Conservation (phyloP, 1,140 invertebrate species). For the Temnothorax nylanderi region DNA sequence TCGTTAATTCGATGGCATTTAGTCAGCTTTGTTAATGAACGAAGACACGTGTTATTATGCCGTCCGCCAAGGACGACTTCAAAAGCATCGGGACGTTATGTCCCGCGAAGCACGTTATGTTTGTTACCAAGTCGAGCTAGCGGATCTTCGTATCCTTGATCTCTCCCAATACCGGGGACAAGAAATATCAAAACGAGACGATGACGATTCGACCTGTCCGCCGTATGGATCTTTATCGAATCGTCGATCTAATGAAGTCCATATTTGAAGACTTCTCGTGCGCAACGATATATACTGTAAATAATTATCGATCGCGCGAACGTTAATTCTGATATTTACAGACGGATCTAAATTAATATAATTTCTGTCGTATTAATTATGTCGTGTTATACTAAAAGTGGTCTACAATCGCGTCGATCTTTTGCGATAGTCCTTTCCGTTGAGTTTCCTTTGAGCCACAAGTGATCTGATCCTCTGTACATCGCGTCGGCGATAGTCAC, state of each 20-base stretch:
- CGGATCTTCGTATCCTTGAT: conserved; percentile 6
- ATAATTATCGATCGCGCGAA: conserved; percentile 6
- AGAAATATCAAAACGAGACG: neutral
- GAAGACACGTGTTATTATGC: conserved; percentile 45
- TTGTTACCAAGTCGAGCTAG: conserved; percentile 5
- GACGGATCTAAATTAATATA: neutral
- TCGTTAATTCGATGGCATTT: conserved; percentile 34
- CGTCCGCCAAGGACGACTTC: conserved; percentile 46
- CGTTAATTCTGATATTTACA: conserved; percentile 9
- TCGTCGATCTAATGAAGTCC: neutral
- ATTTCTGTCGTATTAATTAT: neutral
- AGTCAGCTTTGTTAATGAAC: conserved; percentile 55
- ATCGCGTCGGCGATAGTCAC: conserved; percentile 32
- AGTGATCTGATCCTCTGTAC: conserved; percentile 15
- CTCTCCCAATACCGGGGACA: neutral
- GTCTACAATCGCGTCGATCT: neutral
- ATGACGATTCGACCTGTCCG: neutral
- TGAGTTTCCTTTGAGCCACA: neutral
- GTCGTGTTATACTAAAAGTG: neutral
- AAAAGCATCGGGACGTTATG: conserved; percentile 16
- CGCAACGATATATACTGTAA: neutral
- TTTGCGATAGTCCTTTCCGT: neutral
- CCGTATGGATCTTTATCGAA: neutral
- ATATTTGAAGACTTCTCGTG: neutral
- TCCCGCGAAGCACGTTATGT: conserved; percentile 28